These are phyloP conservation scores for Bolinopsis microptera DNA, from an alignment of 37 sponge, comb jelly and placozoan genomes.

Conservation along the genomic window DNA sequence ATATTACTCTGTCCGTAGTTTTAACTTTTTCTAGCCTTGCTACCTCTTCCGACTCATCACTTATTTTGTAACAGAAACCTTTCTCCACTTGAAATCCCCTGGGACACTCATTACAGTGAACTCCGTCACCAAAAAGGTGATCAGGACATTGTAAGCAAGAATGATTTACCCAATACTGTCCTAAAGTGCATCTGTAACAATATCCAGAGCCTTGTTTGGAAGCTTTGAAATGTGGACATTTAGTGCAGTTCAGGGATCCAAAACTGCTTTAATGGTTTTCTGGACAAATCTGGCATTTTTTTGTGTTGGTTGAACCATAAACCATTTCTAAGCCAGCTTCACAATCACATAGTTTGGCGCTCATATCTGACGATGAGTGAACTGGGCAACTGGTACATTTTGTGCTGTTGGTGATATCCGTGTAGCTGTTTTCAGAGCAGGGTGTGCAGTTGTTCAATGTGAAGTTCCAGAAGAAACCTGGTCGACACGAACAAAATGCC, in stretches of 20 bases:
- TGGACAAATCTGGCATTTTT: not conserved
- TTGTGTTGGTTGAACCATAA: not conserved
- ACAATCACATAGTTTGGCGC: not conserved
- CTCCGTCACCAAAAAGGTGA: not conserved
- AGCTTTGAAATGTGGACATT: not conserved
- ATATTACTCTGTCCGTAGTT: not conserved
- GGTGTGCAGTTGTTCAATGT: not conserved
- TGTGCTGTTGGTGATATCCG: not conserved
- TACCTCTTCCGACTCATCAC: not conserved
- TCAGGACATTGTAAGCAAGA: not conserved
- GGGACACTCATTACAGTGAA: not conserved
- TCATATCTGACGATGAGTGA: not conserved
- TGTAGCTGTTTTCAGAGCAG: not conserved
- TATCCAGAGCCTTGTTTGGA: not conserved
- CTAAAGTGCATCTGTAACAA: not conserved
- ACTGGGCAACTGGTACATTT: not conserved
- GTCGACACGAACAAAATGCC: not conserved
- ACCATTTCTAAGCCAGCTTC: not conserved
- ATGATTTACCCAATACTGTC: conserved; percentile 3
- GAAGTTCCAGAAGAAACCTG: not conserved
- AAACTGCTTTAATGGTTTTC: not conserved
- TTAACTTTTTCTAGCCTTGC: not conserved
- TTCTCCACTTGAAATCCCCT: not conserved
- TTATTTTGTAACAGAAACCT: conserved; percentile 7
- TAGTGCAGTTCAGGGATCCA: not conserved